Conservation (phyloP, 2,797 vertebrate species). For the Acipenser transmontanus region DNA sequence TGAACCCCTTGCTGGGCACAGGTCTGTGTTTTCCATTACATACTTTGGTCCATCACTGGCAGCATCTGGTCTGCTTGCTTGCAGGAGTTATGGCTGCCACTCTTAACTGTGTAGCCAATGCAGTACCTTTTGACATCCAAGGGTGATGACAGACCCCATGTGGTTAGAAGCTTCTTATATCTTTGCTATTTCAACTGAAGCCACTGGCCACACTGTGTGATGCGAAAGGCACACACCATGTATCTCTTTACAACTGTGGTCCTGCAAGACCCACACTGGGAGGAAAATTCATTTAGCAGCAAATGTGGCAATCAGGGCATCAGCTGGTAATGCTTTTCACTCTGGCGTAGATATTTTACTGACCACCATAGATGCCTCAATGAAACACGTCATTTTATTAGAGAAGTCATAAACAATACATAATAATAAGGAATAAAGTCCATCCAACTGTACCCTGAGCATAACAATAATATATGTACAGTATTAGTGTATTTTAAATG, state of each 20-base stretch:
- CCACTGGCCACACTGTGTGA: constrained; percentile 13
- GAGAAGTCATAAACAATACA: too few species aligned
- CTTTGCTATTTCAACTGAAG: constrained; percentile 22
- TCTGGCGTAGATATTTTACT: background rate
- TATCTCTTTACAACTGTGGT: background rate
- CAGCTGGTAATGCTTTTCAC: constrained; percentile 2
- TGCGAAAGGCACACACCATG: constrained; percentile 10
- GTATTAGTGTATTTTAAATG: too few species aligned
- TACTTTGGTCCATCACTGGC: background rate
- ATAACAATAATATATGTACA: too few species aligned
- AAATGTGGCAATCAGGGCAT: background rate
- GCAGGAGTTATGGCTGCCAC: background rate
- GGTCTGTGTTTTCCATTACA: constrained; percentile 2
- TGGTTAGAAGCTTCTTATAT: constrained; percentile 18
- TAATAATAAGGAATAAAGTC: too few species aligned
- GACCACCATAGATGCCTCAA: background rate
- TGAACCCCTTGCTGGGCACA: background rate
- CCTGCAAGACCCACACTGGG: background rate
- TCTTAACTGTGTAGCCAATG: background rate
- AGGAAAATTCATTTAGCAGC: background rate
- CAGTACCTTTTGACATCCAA: constrained; percentile 3
- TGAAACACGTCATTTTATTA: background rate
- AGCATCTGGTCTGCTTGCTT: constrained; percentile 11
- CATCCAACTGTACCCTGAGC: too few species aligned
- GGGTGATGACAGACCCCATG: constrained; percentile 22